These are phyloP conservation scores for Polyommatus iphigenia DNA, from an alignment of 2,888 invertebrate species.

Conservation along the genomic window DNA sequence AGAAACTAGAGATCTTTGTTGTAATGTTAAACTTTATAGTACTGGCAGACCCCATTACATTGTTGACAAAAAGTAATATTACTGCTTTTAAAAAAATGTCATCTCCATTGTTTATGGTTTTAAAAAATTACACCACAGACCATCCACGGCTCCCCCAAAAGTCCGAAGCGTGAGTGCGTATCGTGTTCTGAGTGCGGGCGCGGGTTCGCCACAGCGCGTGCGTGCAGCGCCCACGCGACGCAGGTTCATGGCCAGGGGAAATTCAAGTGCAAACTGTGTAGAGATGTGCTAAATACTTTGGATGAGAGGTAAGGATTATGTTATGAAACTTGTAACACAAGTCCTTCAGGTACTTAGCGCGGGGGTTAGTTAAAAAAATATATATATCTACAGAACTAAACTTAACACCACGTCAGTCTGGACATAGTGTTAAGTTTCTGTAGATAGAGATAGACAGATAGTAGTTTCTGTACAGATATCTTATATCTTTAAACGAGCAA, in stretches of 20 bases:
- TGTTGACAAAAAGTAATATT: background rate
- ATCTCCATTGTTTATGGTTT: background rate
- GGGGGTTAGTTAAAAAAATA: background rate
- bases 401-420: too few relatives aligned
- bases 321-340: background rate
- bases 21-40: too few relatives aligned
- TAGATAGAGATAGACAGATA: too few relatives aligned
- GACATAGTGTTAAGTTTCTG: background rate
- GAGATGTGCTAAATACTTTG: slow-evolving; percentile 62
- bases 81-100: background rate
- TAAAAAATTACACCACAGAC: slow-evolving; percentile 45
- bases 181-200: slow-evolving; percentile 58
- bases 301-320: slow-evolving; percentile 66
- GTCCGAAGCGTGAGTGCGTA: slow-evolving; percentile 46
- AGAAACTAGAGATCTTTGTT: too few relatives aligned
- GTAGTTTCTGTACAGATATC: too few relatives aligned
- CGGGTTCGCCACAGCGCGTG: slow-evolving; percentile 60
- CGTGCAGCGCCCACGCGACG: slow-evolving; percentile 63
- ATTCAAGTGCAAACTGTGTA: slow-evolving; percentile 74
- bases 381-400: too few relatives aligned
- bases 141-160: slow-evolving; percentile 50
- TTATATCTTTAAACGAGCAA: too few relatives aligned
- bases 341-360: background rate
- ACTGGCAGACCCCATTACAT: too few relatives aligned
- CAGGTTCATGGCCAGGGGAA: slow-evolving; percentile 70